These are phyloP conservation scores for Diadema setosum DNA, from an alignment of 35 echinoderm and acorn worm genomes.

Conservation along the genomic window DNA sequence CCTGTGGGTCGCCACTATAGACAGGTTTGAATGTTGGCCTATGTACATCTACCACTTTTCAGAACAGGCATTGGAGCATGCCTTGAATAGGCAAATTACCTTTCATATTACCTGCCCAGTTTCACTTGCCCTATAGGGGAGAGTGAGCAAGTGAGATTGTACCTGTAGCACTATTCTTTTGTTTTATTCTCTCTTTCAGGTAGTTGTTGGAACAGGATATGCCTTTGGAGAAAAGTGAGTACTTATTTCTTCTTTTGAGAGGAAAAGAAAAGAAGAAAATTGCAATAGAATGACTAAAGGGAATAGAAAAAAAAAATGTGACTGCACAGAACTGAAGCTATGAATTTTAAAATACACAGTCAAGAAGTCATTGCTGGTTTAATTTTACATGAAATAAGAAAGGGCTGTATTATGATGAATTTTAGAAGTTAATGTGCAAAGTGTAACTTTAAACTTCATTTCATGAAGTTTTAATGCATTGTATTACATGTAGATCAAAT, in stretches of 20 bases:
- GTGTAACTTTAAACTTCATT: no score
- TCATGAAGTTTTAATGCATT: no score
- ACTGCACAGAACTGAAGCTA: not conserved
- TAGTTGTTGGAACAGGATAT: slow-evolving; percentile 29
- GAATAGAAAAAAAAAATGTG: not conserved
- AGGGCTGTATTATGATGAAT: no score
- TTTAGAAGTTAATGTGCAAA: no score
- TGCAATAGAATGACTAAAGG: not conserved
- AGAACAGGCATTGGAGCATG: not conserved
- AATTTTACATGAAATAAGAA: not conserved
- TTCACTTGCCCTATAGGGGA: not conserved
- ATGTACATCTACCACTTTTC: not conserved
- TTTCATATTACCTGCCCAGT: not conserved
- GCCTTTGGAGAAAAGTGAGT: slow-evolving; percentile 72
- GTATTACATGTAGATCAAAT: no score
- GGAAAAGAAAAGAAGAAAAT: not conserved
- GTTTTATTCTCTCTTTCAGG: not conserved
- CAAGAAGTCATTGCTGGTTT: no score
- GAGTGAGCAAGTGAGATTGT: not conserved
- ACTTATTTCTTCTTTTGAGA: not conserved
- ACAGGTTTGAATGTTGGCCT: not conserved
- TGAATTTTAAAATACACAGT: not conserved
- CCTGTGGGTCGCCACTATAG: no score
- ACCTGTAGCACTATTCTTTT: not conserved
- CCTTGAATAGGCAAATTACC: not conserved